A percentile compares a stretch with the other conserved stretches of the same genome.
These are phyloP conservation scores for Melanotaenia duboulayi DNA, from an alignment of 2,113 vertebrate species.

Conservation along the genomic window DNA sequence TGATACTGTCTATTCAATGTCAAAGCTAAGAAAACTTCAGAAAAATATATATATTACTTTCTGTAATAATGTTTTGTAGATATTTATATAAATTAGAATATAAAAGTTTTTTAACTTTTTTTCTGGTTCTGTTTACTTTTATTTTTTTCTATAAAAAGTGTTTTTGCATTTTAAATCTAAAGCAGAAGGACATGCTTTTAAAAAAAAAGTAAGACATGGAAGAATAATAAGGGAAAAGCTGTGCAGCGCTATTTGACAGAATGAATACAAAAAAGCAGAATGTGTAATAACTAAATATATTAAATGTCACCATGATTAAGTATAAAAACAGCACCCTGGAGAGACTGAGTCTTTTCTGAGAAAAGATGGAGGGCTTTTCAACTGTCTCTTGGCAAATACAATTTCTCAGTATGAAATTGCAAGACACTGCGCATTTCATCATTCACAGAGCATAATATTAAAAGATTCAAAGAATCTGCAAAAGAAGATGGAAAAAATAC, in stretches of 20 bases:
- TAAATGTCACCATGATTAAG: neutral
- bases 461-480: neutral
- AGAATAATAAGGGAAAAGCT: too few species aligned
- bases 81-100: neutral
- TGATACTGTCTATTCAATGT: constrained; percentile 7
- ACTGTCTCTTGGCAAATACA: neutral
- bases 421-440: neutral
- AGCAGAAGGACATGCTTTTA: too few species aligned
- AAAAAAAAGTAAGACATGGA: too few species aligned
- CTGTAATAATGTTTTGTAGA: constrained; percentile 1
- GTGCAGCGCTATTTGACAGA: too few species aligned
- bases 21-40: neutral
- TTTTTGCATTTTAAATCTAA: too few species aligned
- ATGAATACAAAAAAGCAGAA: neutral
- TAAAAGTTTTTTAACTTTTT: neutral
- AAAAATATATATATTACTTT: constrained; percentile 9
- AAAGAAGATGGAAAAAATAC: neutral
- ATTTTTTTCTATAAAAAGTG: too few species aligned
- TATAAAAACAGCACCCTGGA: neutral
- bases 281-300: neutral
- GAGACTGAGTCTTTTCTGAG: neutral
- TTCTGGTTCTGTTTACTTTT: too few species aligned
- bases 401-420: neutral
- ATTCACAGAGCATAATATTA: neutral
- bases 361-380: neutral